Percentiles rank a stretch among this genome's conserved stretches.
phyloP scores from a whole-genome alignment of 2,797 vertebrate species.

The Rhabdophis nuchalis region DNA sequence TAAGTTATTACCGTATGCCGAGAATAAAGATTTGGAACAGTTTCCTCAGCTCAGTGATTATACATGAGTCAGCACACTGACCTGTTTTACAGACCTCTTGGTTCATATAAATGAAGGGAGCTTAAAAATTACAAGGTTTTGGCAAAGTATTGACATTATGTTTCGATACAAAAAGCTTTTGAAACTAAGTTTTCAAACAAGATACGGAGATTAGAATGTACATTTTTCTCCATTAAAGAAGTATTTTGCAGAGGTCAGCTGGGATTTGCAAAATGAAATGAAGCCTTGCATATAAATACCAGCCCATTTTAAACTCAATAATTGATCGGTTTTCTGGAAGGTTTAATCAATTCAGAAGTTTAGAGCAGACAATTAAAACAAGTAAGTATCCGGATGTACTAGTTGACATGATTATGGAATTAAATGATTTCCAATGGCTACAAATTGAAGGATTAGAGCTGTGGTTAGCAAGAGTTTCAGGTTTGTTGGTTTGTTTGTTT shows the following conservation, averaged over 20 bases:
- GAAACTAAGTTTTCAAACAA: not conserved
- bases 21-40: not conserved
- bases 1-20: not conserved
- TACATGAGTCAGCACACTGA: not conserved
- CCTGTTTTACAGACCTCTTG: not conserved
- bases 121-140: not conserved
- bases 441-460: not conserved
- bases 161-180: not conserved
- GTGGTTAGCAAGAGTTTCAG: not conserved
- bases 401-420: not conserved
- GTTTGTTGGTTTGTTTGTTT: no score
- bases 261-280: not conserved
- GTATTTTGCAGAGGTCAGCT: not conserved
- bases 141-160: not conserved
- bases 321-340: not conserved
- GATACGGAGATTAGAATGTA: not conserved
- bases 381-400: not conserved
- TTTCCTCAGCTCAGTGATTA: not conserved
- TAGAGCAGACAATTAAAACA: not conserved
- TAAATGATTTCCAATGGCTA: not conserved
- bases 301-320: not conserved
- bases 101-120: not conserved
- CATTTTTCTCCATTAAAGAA: not conserved
- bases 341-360: not conserved
- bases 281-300: not conserved